These are phyloP conservation scores for Salvelinus fontinalis DNA, from an alignment of 2,113 vertebrate species.

Conservation along the genomic window DNA sequence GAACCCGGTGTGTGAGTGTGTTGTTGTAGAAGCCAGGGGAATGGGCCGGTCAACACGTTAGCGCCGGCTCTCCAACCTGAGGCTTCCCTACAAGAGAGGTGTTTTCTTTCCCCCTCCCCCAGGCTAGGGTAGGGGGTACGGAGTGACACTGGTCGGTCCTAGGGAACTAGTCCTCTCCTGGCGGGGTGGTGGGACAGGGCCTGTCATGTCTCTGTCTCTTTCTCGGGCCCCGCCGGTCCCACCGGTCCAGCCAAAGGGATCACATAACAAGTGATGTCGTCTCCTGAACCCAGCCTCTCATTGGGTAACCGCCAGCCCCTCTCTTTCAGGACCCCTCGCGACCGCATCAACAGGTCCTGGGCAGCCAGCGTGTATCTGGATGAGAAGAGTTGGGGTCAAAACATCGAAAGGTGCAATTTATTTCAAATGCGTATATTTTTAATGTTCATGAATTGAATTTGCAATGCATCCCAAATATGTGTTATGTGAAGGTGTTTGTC, in stretches of 20 bases:
- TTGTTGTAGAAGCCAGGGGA: constrained; percentile 5
- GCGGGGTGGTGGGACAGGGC: constrained; percentile 2
- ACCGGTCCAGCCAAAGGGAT: constrained; percentile 87
- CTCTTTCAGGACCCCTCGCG: constrained; percentile 89
- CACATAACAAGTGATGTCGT: constrained; percentile 96
- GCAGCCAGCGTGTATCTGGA: constrained; percentile 92
- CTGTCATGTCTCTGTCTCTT: constrained; percentile 72
- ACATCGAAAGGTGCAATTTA: background rate
- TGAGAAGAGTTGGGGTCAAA: constrained; percentile 19
- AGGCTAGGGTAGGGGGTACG: background rate
- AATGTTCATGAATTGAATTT: background rate
- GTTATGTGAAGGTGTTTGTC: background rate
- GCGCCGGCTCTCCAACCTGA: constrained; percentile 41
- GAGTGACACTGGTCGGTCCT: constrained; percentile 4
- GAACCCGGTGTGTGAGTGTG: background rate
- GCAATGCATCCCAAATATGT: too few relatives aligned
- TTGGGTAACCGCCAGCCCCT: constrained; percentile 91
- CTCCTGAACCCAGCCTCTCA: constrained; percentile 91
- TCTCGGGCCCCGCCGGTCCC: constrained; percentile 75
- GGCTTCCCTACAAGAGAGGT: constrained; percentile 30
- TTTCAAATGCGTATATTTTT: too few relatives aligned
- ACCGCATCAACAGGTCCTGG: constrained; percentile 91
- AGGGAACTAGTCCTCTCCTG: constrained; percentile 38
- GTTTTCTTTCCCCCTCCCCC: constrained; percentile 17
- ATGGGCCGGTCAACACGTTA: constrained; percentile 28